phyloP scores from a whole-genome alignment of 2,113 vertebrate species.

The Nothocercus julius region DNA sequence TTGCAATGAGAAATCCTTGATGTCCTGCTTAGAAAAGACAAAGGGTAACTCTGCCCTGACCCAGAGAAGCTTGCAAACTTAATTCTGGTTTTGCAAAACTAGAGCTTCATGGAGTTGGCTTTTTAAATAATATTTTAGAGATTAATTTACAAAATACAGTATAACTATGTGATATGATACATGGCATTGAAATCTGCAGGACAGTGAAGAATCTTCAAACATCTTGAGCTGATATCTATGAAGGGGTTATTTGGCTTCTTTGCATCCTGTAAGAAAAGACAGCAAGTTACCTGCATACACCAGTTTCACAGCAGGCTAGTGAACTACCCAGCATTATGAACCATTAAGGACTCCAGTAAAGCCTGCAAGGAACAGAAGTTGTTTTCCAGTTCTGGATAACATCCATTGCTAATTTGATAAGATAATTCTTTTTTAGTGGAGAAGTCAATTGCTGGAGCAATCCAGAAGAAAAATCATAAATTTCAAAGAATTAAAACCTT shows the following conservation, averaged over 20 bases:
- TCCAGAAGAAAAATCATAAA: not conserved
- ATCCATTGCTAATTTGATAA: not conserved
- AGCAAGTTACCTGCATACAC: rapidly evolving
- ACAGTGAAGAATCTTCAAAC: slow-evolving; percentile 70
- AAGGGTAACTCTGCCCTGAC: slow-evolving; percentile 49
- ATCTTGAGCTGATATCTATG: slow-evolving; percentile 62
- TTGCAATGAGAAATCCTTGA: slow-evolving; percentile 38
- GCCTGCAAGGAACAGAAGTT: not conserved
- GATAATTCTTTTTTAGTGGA: not conserved
- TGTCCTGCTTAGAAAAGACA: slow-evolving; percentile 49
- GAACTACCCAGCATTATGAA: not conserved
- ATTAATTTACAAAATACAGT: slow-evolving; percentile 77
- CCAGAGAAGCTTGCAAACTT: slow-evolving; percentile 66
- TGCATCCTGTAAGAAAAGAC: slow-evolving; percentile 52
- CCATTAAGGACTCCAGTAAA: rapidly evolving
- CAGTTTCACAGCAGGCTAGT: not conserved
- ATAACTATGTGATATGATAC: slow-evolving; percentile 67
- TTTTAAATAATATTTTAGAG: slow-evolving; percentile 73
- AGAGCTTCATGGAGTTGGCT: slow-evolving; percentile 43
- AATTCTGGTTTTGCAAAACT: slow-evolving; percentile 68
- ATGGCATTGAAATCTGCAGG: slow-evolving; percentile 68
- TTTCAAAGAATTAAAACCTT: not conserved
- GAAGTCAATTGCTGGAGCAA: not conserved
- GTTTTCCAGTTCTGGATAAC: not conserved
- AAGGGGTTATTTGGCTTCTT: slow-evolving; percentile 78